Evolutionary conservation across 30 jellyfish, hydroid and myxozoan genomes (phyloP), one percentile per base, ranked within the genome.

Genomic region (Hydra vulgaris): DNA sequence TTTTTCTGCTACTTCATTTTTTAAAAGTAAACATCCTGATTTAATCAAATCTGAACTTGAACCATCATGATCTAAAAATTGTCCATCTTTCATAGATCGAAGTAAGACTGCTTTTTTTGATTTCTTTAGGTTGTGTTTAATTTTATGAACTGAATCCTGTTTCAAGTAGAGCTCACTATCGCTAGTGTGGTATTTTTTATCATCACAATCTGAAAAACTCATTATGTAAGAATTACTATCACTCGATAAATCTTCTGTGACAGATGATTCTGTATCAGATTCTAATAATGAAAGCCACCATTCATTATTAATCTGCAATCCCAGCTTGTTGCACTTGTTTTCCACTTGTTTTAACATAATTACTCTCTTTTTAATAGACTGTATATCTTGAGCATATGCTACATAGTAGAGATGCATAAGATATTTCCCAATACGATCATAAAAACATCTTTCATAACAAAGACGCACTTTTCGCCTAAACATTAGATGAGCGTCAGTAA

Each of bases 231-330:
- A 40, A 40, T 40, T 12, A 40, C 5, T 12, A 40, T 40, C 61
- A 40, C 12, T 12, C 61, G 12, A 5, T 40, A 12, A 40, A 40
- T 12, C 12, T 5, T 40, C 61, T 40, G 61, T 12, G 12, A 3
- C 12, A 40, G 61, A 3, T 12, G 12, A 3, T 5, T 40, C 12
- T 40, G 5, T 12, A 16, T 68, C 75, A 23, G 97, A 89, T 7
- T 90, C 97, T 53, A 90, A 90, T 79, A 90, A 70, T 53, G 87
- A 70, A 76, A 90, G 25, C 97, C 97, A 90, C 97, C 97, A 90
- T 74, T 90, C 97, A 18, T 86, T 85, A 21, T 81, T 82, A 95
- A 90, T 90, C 56, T 90, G 92, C 85, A 90, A 76, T 55, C 97
- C 97, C 15, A 90, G 82, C 20, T 81, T 78, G 56, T 95, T 85